Evolutionary conservation across 2,113 vertebrate species (phyloP).

Genomic region (Erythrocebus patas): DNA sequence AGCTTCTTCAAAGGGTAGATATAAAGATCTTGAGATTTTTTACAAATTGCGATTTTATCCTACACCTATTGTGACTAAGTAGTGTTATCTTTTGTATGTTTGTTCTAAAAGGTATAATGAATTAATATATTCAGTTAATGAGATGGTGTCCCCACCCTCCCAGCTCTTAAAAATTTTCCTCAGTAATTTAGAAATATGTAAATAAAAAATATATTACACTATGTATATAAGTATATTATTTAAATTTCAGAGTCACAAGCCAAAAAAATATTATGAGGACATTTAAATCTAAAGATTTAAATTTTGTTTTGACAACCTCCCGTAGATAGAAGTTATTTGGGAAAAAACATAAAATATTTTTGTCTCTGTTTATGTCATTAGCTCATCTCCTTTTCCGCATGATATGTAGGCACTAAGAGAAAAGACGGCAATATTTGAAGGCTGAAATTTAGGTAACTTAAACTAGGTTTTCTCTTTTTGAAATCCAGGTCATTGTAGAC

Average conservation of each 20-base stretch:
- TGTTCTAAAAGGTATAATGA: constrained; percentile 29
- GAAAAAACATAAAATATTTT: not conserved
- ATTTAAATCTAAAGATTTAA: not conserved
- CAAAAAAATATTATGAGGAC: not conserved
- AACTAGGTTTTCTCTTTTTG: not conserved
- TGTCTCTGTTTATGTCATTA: not conserved
- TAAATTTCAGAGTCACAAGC: not conserved
- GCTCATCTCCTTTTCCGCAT: not conserved
- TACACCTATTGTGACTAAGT: constrained; percentile 45
- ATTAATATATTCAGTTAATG: not conserved
- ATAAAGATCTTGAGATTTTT: not conserved
- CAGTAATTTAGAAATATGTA: not conserved
- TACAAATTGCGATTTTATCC: constrained; percentile 53
- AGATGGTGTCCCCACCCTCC: not conserved
- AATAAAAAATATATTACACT: not conserved
- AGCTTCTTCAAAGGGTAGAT: constrained; percentile 1
- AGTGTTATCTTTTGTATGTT: not conserved
- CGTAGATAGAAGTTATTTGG: not conserved
- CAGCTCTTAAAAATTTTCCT: not conserved
- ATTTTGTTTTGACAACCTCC: not conserved
- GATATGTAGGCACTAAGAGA: not conserved
- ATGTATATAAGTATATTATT: not conserved
- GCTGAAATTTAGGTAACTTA: not conserved
- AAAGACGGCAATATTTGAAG: not conserved
- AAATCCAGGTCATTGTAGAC: not conserved